phyloP scores from a whole-genome alignment of 2,888 invertebrate species.

The Cantharis rustica region DNA sequence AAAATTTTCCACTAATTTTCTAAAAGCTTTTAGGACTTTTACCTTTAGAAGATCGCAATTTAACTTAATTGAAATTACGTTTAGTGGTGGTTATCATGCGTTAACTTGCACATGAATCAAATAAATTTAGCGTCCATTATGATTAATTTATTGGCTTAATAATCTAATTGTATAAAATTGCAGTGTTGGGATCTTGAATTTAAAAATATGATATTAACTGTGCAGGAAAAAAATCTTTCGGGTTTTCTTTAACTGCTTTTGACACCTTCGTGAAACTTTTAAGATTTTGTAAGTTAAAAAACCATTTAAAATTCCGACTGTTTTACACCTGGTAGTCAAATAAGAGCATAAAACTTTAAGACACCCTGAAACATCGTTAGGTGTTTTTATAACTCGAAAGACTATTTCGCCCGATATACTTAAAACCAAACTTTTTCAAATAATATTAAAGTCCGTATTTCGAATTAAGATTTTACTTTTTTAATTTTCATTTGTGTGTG shows the following conservation, averaged over 20 bases:
- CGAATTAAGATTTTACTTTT: background rate
- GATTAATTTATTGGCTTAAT: background rate
- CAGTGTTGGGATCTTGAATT: background rate
- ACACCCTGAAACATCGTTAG: constrained; percentile 10
- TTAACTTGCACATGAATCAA: constrained; percentile 15
- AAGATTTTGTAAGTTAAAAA: constrained; percentile 12
- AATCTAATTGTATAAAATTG: background rate
- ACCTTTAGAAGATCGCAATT: background rate
- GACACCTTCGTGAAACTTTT: constrained; percentile 7
- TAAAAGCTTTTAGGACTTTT: background rate
- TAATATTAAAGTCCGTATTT: background rate
- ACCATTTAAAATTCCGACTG: constrained; percentile 13
- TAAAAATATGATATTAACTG: background rate
- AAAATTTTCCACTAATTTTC: background rate
- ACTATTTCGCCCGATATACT: background rate
- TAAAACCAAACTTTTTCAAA: background rate
- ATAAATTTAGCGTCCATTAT: constrained; percentile 13
- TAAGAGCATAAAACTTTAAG: constrained; percentile 13
- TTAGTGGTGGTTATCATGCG: constrained; percentile 1
- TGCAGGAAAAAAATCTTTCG: background rate
- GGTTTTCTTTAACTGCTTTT: background rate
- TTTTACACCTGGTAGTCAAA: constrained; percentile 17
- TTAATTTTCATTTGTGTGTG: background rate
- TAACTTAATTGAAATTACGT: background rate
- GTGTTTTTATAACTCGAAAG: background rate